A percentile compares a stretch with the other conserved stretches of the same genome.
phyloP scores from a whole-genome alignment of 2,113 vertebrate genomes.

The Psophia crepitans region DNA sequence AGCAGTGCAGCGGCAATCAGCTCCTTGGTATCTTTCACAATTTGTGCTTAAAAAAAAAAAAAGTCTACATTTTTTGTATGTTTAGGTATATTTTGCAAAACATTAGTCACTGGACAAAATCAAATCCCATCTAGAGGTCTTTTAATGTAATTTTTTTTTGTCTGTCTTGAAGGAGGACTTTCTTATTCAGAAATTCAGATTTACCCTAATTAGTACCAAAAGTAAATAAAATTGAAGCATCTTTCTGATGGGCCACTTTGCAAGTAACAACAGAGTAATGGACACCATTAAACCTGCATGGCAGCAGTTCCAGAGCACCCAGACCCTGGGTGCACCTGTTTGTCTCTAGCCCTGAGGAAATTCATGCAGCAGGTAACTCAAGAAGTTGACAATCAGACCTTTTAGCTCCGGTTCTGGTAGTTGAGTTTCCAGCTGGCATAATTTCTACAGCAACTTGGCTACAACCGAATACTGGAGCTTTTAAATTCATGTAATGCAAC shows the following conservation, averaged over 20 bases:
- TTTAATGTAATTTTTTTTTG: not conserved
- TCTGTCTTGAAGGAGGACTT: not conserved
- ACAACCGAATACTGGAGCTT: not conserved
- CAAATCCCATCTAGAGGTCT: not conserved
- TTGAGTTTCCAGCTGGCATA: not conserved
- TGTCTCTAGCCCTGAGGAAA: not conserved
- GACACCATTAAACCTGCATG: not conserved
- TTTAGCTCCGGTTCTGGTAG: not conserved
- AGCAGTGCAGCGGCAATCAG: not conserved
- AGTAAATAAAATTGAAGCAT: not conserved
- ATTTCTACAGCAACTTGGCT: not conserved
- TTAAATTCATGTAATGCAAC: not conserved
- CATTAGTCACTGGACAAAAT: not conserved
- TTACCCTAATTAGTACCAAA: not conserved
- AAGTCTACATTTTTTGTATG: not conserved
- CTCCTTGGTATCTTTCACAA: not conserved
- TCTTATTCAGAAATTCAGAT: not conserved
- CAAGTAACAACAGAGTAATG: not conserved
- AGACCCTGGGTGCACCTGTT: not conserved
- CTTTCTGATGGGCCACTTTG: not conserved
- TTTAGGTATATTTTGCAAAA: not conserved
- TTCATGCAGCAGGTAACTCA: not conserved
- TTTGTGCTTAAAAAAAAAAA: not conserved
- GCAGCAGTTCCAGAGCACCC: not conserved
- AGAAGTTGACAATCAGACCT: not conserved